phyloP scores from a whole-genome alignment of 2,113 vertebrate species.

The Trogon melanurus region DNA sequence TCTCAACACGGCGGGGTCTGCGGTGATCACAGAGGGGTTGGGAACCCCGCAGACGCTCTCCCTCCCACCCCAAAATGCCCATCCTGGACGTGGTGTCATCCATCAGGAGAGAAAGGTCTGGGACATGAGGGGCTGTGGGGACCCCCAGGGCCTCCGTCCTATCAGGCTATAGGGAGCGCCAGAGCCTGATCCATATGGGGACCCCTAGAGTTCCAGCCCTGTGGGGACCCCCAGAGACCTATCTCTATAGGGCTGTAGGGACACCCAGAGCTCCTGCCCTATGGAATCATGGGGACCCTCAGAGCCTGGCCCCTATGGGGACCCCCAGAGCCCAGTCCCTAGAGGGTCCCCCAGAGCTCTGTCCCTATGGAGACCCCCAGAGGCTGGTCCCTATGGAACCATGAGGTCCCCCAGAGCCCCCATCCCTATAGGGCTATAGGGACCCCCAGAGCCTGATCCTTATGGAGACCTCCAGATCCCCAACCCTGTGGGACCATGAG shows the following conservation, averaged over 20 bases:
- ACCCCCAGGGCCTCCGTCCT: not conserved
- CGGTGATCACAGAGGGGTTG: rapidly evolving
- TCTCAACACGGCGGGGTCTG: not conserved
- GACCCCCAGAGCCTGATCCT: too few species aligned
- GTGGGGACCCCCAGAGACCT: too few species aligned
- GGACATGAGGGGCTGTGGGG: too few species aligned
- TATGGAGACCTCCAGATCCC: not conserved
- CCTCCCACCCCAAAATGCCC: rapidly evolving
- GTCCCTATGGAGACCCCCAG: not conserved
- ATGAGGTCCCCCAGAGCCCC: too few species aligned
- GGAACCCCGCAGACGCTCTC: not conserved
- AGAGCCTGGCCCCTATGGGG: not conserved
- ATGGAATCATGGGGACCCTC: not conserved
- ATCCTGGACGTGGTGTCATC: not conserved
- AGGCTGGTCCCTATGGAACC: too few species aligned
- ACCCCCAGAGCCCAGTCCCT: not conserved
- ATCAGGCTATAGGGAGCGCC: not conserved
- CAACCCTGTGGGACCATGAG: too few species aligned
- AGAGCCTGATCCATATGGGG: not conserved
- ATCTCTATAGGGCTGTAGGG: not conserved
- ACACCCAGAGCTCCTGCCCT: not conserved
- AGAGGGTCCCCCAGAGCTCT: not conserved
- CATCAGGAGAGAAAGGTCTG: not conserved
- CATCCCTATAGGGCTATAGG: too few species aligned
- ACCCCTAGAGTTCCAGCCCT: not conserved